A percentile compares a stretch with the other conserved stretches of the same genome.
phyloP scores from a whole-genome alignment of 2,888 invertebrate genomes.

The Patella caerulea region DNA sequence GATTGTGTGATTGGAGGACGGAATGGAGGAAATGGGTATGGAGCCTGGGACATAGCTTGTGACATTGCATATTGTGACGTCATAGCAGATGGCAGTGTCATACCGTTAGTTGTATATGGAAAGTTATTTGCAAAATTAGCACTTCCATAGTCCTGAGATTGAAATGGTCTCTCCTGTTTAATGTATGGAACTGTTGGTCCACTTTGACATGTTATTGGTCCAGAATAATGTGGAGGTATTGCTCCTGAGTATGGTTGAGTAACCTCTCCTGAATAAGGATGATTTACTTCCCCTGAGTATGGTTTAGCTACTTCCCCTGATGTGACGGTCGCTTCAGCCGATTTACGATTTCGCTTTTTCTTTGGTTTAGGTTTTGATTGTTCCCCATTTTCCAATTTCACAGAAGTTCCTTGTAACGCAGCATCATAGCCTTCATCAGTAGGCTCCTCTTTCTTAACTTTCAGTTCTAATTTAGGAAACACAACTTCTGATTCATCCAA shows the following conservation, averaged over 20 bases:
- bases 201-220: background rate
- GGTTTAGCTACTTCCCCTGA: background rate
- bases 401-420: background rate
- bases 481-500: slow-evolving; percentile 67
- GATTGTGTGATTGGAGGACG: background rate
- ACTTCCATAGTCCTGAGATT: slow-evolving; percentile 33
- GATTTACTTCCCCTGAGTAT: background rate
- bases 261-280: background rate
- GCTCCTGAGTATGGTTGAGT: background rate
- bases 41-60: background rate
- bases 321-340: slow-evolving; percentile 9
- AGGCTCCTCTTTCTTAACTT: slow-evolving; percentile 52
- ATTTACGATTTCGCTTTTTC: background rate
- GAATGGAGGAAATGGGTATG: background rate
- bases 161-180: slow-evolving; percentile 35
- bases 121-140: background rate
- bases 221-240: background rate
- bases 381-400: background rate
- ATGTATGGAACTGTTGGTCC: slow-evolving; percentile 17
- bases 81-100: background rate
- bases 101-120: background rate
- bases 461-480: slow-evolving; percentile 66
- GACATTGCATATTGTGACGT: background rate
- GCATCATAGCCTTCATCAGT: slow-evolving; percentile 26
- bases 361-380: slow-evolving; percentile 1